These are phyloP conservation scores for Serinus canaria DNA, from an alignment of 2,113 vertebrate genomes.

Conservation along the genomic window DNA sequence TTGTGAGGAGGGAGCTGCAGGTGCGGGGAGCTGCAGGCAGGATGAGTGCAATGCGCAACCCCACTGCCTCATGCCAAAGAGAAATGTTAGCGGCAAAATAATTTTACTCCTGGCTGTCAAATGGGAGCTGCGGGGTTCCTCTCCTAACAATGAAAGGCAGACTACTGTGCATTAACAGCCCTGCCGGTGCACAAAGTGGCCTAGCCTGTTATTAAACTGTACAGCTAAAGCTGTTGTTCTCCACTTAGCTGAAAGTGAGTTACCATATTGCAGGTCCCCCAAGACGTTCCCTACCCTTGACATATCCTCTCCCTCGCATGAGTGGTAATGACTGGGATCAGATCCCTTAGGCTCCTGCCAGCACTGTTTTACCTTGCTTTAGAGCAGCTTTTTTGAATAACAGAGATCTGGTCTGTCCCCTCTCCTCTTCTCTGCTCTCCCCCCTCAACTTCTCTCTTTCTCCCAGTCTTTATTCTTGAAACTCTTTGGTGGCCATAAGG, in stretches of 20 bases:
- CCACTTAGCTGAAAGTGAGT: slow-evolving; percentile 66
- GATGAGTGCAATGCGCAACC: slow-evolving; percentile 1
- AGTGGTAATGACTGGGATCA: slow-evolving; percentile 58
- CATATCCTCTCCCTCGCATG: slow-evolving; percentile 58
- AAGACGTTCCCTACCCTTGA: slow-evolving; percentile 64
- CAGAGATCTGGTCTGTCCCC: not conserved
- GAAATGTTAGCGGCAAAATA: slow-evolving; percentile 26
- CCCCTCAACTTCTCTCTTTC: not conserved
- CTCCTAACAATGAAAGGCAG: slow-evolving; percentile 49
- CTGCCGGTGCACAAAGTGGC: slow-evolving; percentile 54
- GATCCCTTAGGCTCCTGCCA: slow-evolving; percentile 39
- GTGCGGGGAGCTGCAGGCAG: slow-evolving; percentile 38
- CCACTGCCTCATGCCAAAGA: not conserved
- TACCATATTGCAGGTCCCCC: slow-evolving; percentile 65
- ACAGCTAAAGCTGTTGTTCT: slow-evolving; percentile 67
- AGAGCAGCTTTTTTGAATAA: not conserved
- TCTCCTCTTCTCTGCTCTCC: not conserved
- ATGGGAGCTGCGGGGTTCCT: slow-evolving; percentile 52
- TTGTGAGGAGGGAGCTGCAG: slow-evolving; percentile 43
- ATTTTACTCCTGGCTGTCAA: slow-evolving; percentile 60
- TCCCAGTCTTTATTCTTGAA: not conserved
- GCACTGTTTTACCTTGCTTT: slow-evolving; percentile 13
- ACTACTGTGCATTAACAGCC: slow-evolving; percentile 59
- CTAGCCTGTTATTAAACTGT: slow-evolving; percentile 63
- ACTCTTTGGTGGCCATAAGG: not conserved